Conservation (phyloP, 2,113 vertebrate species). For the Urocolius indicus region DNA sequence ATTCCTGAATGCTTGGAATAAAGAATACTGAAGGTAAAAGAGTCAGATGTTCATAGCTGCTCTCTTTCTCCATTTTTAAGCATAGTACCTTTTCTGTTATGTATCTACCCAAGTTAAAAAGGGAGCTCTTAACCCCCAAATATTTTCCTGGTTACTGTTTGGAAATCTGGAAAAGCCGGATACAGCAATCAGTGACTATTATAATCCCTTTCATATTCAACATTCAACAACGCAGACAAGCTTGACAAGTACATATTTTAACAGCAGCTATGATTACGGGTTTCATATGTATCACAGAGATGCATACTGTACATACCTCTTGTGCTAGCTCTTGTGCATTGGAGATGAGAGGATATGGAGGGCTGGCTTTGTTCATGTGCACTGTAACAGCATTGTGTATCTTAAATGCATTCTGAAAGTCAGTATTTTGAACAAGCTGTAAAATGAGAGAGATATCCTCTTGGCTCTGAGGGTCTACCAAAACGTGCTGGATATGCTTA, state of each 20-base stretch:
- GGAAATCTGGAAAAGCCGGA: not conserved
- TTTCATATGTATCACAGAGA: not conserved
- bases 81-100: not conserved
- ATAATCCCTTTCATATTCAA: conserved; percentile 20
- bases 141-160: not conserved
- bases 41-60: not conserved
- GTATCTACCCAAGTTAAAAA: not conserved
- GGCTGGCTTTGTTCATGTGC: conserved; percentile 87
- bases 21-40: not conserved
- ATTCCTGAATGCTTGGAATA: not conserved
- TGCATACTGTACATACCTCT: conserved; percentile 86
- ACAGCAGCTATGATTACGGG: conserved; percentile 36
- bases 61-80: not conserved
- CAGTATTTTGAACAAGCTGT: conserved; percentile 87
- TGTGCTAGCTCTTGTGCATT: conserved; percentile 89
- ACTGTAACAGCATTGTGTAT: conserved; percentile 88
- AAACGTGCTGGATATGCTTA: conserved; percentile 84
- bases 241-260: conserved; percentile 16
- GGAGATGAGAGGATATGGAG: conserved; percentile 86
- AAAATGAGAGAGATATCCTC: conserved; percentile 88
- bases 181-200: not conserved
- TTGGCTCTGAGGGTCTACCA: conserved; percentile 92
- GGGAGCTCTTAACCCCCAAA: not conserved
- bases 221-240: conserved; percentile 20
- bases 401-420: conserved; percentile 91